Evolutionary conservation across 2,797 vertebrate genomes (phyloP).

Genomic region (Clarias pachynema): DNA sequence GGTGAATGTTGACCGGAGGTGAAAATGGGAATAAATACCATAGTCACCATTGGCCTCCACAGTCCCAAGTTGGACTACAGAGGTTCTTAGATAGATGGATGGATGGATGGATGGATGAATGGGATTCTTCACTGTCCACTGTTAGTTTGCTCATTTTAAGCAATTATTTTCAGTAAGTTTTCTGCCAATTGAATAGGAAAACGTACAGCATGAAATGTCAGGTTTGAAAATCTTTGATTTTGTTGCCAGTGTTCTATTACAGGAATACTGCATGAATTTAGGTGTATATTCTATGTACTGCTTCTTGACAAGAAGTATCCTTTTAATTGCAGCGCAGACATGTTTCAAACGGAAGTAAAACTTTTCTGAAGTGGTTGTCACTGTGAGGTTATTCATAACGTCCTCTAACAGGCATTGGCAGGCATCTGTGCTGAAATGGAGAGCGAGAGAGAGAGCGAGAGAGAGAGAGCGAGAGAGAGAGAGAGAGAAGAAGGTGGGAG

Average conservation of each 20-base stretch:
- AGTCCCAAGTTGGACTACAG: too few relatives aligned
- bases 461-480: not conserved
- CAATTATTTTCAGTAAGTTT: not conserved
- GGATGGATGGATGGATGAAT: too few relatives aligned
- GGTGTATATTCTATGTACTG: not conserved
- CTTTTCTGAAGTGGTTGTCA: slow-evolving; percentile 33
- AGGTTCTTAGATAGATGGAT: too few relatives aligned
- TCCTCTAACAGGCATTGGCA: slow-evolving; percentile 33
- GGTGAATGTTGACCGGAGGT: too few relatives aligned
- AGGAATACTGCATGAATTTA: not conserved
- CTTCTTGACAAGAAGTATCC: not conserved
- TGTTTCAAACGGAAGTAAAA: slow-evolving; percentile 7
- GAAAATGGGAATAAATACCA: too few relatives aligned
- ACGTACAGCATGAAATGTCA: not conserved
- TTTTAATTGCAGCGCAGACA: not conserved
- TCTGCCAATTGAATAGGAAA: not conserved
- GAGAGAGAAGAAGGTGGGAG: not conserved
- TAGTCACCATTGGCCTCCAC: too few relatives aligned
- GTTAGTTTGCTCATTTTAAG: not conserved
- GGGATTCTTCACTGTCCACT: too few relatives aligned
- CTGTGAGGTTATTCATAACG: slow-evolving; percentile 24
- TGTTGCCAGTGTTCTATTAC: not conserved
- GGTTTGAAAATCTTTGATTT: not conserved
- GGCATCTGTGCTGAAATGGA: slow-evolving; percentile 19
- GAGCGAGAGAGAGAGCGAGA: not conserved